Percentiles rank a stretch among this genome's conserved stretches.
These are phyloP conservation scores for Sinella curviseta DNA, from an alignment of 1,140 invertebrate genomes.

Conservation along the genomic window DNA sequence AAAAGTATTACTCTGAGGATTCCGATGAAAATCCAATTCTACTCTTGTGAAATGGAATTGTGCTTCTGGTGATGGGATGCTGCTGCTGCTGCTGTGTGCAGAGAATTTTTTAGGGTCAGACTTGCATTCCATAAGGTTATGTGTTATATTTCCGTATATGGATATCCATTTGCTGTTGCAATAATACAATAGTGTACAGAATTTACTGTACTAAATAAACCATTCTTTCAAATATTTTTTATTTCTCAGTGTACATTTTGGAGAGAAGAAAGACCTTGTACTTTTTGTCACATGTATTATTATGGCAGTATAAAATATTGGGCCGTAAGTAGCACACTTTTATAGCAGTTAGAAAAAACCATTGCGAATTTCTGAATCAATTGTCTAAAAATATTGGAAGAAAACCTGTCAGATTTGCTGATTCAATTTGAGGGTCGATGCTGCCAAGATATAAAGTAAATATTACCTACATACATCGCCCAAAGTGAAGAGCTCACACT, in stretches of 20 bases:
- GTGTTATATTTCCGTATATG: no score
- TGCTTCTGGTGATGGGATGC: no score
- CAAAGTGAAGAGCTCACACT: no score
- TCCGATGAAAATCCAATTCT: slow-evolving; percentile 41
- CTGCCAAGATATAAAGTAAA: background rate
- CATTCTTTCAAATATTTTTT: no score
- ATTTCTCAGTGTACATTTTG: no score
- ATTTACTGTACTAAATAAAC: no score
- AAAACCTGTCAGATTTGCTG: background rate
- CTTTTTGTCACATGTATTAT: background rate
- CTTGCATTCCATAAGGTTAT: no score
- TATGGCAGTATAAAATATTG: background rate
- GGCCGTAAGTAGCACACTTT: background rate
- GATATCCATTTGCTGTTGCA: no score
- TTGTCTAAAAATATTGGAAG: background rate
- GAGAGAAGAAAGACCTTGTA: no score
- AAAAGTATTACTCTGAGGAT: slow-evolving; percentile 41
- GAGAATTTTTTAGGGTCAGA: no score
- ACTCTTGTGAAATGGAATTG: slow-evolving; percentile 31
- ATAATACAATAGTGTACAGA: no score
- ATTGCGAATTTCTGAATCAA: background rate
- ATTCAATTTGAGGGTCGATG: background rate
- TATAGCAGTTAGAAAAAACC: background rate
- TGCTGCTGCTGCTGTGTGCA: no score
- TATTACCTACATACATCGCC: background rate